Evolutionary conservation across 2,113 vertebrate genomes (phyloP), one percentile per base, ranked within the genome.

Genomic region (Hemiscyllium ocellatum): DNA sequence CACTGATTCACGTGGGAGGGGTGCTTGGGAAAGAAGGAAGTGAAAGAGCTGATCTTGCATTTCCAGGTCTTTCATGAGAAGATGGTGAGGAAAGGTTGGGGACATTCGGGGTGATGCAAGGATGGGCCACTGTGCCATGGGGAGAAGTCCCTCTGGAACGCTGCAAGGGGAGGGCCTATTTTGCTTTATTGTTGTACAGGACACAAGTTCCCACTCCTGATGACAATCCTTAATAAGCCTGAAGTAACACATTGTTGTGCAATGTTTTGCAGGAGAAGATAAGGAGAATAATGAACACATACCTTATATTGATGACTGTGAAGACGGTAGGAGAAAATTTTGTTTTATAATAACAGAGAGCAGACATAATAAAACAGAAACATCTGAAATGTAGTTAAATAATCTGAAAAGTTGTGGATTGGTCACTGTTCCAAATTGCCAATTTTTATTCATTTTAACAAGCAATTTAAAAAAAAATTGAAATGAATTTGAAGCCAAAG

Each of bases 251-350:
- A 24, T 29, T 95, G 24, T 42, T 68, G 22, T 94, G 6, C 66
- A 95, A 95, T 95, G 68, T 95, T 95, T 95, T 95, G 4, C 93
- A 95, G 93, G 68, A 29, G 93, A 95, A 50, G 93, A 95, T 70
- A 70, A 95, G 68, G 93, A 95, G 17, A 72, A 70, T 95, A 95
- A 47, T 47, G 93, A 95, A 20, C 66, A 42, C 68, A 95, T 95
- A 95, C 93, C 93, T 66, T 95, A 70, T 95, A 95, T 95, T 70
- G 93, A 95, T 95, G 93, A 95, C 47, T 70, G 20, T 70, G 93
- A 72, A 95, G 93, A 95, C 42, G 93, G 93, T 95, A 95, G 2
- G 42, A 42, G 24, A 29, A 69, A 47, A 19, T 95, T 66, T 72
- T 72, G 66, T 47, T 72, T 95, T 20, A 37, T 26, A 37, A 93